Evolutionary conservation across 2,797 vertebrate species (phyloP), one percentile per base, ranked within the genome.

Genomic region (Acanthurus leucopareius): DNA sequence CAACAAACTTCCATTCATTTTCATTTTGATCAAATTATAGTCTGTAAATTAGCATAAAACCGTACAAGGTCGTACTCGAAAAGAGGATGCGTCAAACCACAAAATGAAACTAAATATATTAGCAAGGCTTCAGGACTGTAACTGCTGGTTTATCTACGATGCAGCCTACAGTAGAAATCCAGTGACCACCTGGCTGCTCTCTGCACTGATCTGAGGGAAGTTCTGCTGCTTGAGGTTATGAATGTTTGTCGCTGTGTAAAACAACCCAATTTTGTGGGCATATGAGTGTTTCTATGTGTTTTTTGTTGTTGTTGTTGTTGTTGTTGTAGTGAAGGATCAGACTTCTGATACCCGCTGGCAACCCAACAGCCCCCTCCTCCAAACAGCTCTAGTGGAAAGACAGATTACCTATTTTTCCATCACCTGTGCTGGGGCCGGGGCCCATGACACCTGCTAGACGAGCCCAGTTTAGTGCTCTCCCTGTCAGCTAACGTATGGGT

Each of bases 401-500:
- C 89, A 90, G 88, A 95, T 94, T 90, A 88, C 88, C 83, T 83
- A 86, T 91, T 92, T 92, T 85, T 71, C 84, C 52, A 77, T 91
- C 88, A 85, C 86, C 86, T 90, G 90, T 86, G 78, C 86, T 63
- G 75, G 82, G 80, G 84, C 85, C 11, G 28, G 13, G 67, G 81
- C 85, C 82, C 79, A 66, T 86, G 91, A 90, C 93, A 93, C 89
- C 91, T 89, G 92, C 88, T 85, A 80, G 83, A 89, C 76, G 80
- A 84, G 88, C 88, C 62, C 80, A 82, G 88, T 92, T 87, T 86
- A 91, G 91, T 83, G 86, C 86, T 87, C 88, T 77, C 77, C 80
- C 83, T 91, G 92, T 92, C 88, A 86, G 87, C 88, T 95, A 94
- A 94, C 92, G 91, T 94, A 95, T 93, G 92, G 90, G 86, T 88